Conservation (phyloP, 2,113 vertebrate species). For the Nansenia antarctica region DNA sequence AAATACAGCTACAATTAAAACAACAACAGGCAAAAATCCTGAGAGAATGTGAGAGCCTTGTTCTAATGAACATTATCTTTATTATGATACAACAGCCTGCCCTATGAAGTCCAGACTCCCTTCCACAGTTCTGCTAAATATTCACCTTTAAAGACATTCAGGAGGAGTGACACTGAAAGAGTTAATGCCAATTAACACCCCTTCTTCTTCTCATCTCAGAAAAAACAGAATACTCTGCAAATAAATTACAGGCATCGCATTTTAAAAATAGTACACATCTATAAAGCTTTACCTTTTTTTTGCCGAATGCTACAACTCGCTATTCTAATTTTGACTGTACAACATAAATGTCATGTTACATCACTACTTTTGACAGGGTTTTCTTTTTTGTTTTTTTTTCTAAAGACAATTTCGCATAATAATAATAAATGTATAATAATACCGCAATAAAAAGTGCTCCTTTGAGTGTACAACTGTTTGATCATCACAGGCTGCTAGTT, state of each 20-base stretch:
- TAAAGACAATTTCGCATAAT: slow-evolving; percentile 45
- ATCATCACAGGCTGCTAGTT: slow-evolving; percentile 31
- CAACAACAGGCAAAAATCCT: slow-evolving; percentile 46
- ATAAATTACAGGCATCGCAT: slow-evolving; percentile 68
- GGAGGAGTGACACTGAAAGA: slow-evolving; percentile 33
- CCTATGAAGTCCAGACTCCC: not conserved
- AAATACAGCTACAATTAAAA: slow-evolving; percentile 57
- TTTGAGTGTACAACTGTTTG: slow-evolving; percentile 30
- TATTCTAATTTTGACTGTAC: slow-evolving; percentile 48
- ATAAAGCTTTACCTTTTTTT: slow-evolving; percentile 61
- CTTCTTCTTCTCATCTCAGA: slow-evolving; percentile 8
- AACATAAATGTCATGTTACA: slow-evolving; percentile 44
- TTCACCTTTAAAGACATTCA: slow-evolving; percentile 40
- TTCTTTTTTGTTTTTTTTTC: too few relatives aligned
- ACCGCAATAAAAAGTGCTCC: slow-evolving; percentile 59
- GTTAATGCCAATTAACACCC: slow-evolving; percentile 34
- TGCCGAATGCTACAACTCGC: slow-evolving; percentile 41
- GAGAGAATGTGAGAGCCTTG: slow-evolving; percentile 39
- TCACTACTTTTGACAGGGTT: slow-evolving; percentile 51
- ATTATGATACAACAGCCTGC: slow-evolving; percentile 33
- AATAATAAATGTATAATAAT: too few relatives aligned
- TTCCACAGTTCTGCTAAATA: slow-evolving; percentile 18
- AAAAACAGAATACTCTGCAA: slow-evolving; percentile 46
- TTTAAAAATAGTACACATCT: slow-evolving; percentile 61
- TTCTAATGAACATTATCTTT: slow-evolving; percentile 27